A percentile compares a stretch with the other conserved stretches of the same genome.
Evolutionary conservation across 2,797 vertebrate species (phyloP).

Genomic region (Phrynocephalus guinanensis): DNA sequence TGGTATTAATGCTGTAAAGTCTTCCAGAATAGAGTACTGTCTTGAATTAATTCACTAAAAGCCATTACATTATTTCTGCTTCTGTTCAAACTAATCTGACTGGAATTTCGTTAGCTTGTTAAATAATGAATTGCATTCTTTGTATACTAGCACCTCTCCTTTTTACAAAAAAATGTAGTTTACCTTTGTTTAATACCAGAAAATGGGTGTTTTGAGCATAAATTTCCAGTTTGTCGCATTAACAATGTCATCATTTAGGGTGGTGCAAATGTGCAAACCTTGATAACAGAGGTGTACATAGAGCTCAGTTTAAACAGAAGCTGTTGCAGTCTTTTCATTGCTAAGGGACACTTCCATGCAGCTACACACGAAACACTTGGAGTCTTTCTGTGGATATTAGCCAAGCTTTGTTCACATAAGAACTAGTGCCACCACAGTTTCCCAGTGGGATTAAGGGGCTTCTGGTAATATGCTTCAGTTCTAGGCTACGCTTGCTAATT

Average conservation of each 20-base stretch:
- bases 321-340: background rate
- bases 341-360: background rate
- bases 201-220: background rate
- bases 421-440: conserved; percentile 6
- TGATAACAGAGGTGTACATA: background rate
- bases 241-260: background rate
- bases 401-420: background rate
- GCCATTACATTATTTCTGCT: background rate
- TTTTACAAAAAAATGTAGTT: conserved; percentile 6
- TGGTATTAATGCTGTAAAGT: conserved; percentile 10
- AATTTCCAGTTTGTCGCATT: background rate
- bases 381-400: conserved; percentile 14
- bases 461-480: conserved; percentile 49
- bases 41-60: conserved; percentile 3
- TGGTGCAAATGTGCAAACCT: background rate
- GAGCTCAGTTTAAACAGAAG: background rate
- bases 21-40: background rate
- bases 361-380: conserved; percentile 25
- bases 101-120: background rate
- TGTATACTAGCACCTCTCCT: conserved; percentile 11
- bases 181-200: conserved; percentile 6
- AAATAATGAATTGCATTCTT: conserved; percentile 3
- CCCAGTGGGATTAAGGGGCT: conserved; percentile 13
- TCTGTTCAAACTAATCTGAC: background rate
- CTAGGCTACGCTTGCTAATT: conserved; percentile 8